phyloP scores from a whole-genome alignment of 2,888 invertebrate genomes.

The Oeneis ivallda region DNA sequence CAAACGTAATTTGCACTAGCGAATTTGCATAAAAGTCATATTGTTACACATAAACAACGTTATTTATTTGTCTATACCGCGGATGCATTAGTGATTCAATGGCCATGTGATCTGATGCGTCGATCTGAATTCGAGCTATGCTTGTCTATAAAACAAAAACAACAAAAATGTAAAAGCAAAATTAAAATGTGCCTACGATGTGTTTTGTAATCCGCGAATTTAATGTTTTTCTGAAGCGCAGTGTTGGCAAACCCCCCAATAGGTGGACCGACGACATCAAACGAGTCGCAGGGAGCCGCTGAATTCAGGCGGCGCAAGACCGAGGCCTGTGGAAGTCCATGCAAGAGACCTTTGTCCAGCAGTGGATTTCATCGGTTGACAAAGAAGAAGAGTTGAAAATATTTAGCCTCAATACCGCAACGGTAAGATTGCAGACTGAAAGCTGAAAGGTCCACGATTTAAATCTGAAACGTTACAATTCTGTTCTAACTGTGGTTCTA shows the following conservation, averaged over 20 bases:
- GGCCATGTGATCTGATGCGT: constrained; percentile 15
- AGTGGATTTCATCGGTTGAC: not conserved
- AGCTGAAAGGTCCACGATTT: too few relatives aligned
- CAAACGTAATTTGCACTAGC: constrained; percentile 8
- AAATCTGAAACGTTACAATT: too few relatives aligned
- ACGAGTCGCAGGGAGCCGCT: too few relatives aligned
- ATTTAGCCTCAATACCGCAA: too few relatives aligned
- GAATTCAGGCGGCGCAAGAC: too few relatives aligned
- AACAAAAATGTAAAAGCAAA: not conserved
- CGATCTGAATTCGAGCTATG: constrained; percentile 6
- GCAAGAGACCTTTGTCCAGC: too few relatives aligned
- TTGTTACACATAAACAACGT: constrained; percentile 13
- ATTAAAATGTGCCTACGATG: not conserved
- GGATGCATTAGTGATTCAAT: constrained; percentile 13
- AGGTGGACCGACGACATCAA: too few relatives aligned
- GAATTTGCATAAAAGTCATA: constrained; percentile 19
- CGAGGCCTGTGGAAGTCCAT: too few relatives aligned
- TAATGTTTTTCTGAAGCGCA: not conserved
- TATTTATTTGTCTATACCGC: constrained; percentile 8
- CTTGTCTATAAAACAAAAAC: not conserved
- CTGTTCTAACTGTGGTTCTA: too few relatives aligned
- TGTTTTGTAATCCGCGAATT: not conserved
- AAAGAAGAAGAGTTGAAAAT: not conserved
- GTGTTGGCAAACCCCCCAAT: too few relatives aligned
- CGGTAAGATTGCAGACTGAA: too few relatives aligned